Percentiles rank a stretch among this genome's conserved stretches.
These are phyloP conservation scores for Epinotia nisella DNA, from an alignment of 2,888 invertebrate genomes.

Conservation along the genomic window DNA sequence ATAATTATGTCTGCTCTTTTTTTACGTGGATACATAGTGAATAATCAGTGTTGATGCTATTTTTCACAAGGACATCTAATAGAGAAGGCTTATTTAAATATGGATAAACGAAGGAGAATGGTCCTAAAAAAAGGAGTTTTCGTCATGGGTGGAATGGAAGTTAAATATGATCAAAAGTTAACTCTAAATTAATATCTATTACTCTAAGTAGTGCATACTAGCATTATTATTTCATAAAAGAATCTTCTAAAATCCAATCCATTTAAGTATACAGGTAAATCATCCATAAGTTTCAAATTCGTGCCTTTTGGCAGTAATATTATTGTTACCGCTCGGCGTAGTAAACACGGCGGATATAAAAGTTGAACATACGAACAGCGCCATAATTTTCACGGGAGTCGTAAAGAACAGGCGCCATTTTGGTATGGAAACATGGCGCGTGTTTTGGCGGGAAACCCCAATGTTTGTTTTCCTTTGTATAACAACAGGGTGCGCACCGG, in stretches of 20 bases:
- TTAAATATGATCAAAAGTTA: no score
- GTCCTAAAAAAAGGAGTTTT: no score
- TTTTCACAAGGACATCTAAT: no score
- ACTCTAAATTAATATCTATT: no score
- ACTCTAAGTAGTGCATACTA: neutral
- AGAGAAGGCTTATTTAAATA: no score
- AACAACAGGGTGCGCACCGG: conserved; percentile 31
- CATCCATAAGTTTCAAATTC: conserved; percentile 52
- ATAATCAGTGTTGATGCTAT: no score
- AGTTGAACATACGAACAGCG: conserved; percentile 75
- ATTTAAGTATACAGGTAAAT: conserved; percentile 45
- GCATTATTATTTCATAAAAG: neutral
- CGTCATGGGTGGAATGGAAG: no score
- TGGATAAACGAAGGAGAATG: no score
- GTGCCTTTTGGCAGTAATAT: conserved; percentile 61
- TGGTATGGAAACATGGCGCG: conserved; percentile 69
- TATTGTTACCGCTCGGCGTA: conserved; percentile 62
- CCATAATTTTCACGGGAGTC: conserved; percentile 79
- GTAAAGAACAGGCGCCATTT: conserved; percentile 70
- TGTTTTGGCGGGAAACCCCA: conserved; percentile 70
- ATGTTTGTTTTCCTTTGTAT: conserved; percentile 41
- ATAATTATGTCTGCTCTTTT: no score
- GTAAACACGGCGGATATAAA: conserved; percentile 68
- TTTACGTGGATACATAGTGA: no score
- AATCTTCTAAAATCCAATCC: neutral